A percentile compares a stretch with the other conserved stretches of the same genome.
These are phyloP conservation scores for Drosophila parabipectinata DNA, from an alignment of 1,140 invertebrate genomes.

Conservation along the genomic window DNA sequence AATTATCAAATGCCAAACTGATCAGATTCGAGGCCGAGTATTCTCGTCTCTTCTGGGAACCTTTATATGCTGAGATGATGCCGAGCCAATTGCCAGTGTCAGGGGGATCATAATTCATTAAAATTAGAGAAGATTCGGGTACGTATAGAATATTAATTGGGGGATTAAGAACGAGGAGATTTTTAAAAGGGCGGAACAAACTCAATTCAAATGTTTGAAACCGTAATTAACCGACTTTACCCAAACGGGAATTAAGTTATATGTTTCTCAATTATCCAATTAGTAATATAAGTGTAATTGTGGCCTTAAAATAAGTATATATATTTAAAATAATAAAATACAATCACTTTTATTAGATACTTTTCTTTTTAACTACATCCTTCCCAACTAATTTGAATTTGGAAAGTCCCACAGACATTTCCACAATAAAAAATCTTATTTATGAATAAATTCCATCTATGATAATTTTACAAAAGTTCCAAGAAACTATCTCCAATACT, in stretches of 20 bases:
- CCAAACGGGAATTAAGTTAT: constrained; percentile 5
- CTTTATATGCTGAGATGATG: not conserved
- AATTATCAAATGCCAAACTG: constrained; percentile 76
- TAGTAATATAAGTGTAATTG: constrained; percentile 8
- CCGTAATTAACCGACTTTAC: constrained; percentile 13
- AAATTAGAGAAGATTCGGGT: constrained; percentile 32
- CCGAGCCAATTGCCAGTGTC: constrained; percentile 38
- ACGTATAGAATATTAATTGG: constrained; percentile 30
- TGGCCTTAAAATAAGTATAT: not conserved
- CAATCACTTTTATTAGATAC: not conserved
- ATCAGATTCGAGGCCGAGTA: constrained; percentile 32
- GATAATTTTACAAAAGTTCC: not conserved
- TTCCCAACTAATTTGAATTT: not conserved
- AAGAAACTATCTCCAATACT: not conserved
- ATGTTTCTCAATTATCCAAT: not conserved
- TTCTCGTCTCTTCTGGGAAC: constrained; percentile 27
- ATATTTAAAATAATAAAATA: not conserved
- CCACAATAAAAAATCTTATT: not conserved
- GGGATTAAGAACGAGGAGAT: constrained; percentile 19
- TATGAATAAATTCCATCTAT: too few relatives aligned
- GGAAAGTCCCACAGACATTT: not conserved
- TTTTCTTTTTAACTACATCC: not conserved
- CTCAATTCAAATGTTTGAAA: constrained; percentile 14
- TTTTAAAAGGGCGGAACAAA: constrained; percentile 26
- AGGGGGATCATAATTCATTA: constrained; percentile 44